A percentile compares a stretch with the other conserved stretches of the same genome.
phyloP scores from a whole-genome alignment of 2,888 invertebrate genomes.

The Rhopalosiphum nymphaeae region DNA sequence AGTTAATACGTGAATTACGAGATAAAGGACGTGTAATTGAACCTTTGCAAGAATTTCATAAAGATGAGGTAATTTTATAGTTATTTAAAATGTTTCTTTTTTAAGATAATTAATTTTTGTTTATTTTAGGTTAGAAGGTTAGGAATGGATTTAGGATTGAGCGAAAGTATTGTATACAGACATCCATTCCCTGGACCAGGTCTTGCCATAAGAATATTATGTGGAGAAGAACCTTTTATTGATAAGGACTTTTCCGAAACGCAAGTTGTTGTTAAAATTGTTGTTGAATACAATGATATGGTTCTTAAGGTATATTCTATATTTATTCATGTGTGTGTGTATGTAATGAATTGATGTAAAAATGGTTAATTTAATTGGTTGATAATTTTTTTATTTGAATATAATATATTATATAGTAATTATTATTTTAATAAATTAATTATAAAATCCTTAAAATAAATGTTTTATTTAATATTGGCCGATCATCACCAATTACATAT shows the following conservation, averaged over 20 bases:
- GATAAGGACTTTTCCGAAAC: slow-evolving; percentile 97
- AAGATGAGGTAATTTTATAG: slow-evolving; percentile 83
- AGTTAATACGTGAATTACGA: slow-evolving; percentile 82
- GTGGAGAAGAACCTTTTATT: slow-evolving; percentile 94
- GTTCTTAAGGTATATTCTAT: slow-evolving; percentile 76
- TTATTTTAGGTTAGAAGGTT: slow-evolving; percentile 80
- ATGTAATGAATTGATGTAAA: neutral
- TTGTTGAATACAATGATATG: slow-evolving; percentile 93
- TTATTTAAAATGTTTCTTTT: neutral
- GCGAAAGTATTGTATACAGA: slow-evolving; percentile 87
- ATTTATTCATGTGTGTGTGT: neutral
- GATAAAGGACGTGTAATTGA: slow-evolving; percentile 87
- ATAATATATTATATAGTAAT: neutral
- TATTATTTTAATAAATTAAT: neutral
- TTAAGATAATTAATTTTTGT: neutral
- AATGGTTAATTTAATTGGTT: neutral
- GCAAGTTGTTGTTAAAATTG: slow-evolving; percentile 92
- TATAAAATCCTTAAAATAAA: neutral
- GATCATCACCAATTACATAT: neutral
- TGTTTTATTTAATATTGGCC: neutral
- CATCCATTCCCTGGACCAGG: slow-evolving; percentile 99
- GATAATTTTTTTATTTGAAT: neutral
- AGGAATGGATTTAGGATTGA: slow-evolving; percentile 91
- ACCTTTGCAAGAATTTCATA: slow-evolving; percentile 98
- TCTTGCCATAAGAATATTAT: slow-evolving; percentile 94